phyloP scores from a whole-genome alignment of 2,113 vertebrate genomes.

The Lamprotornis superbus region DNA sequence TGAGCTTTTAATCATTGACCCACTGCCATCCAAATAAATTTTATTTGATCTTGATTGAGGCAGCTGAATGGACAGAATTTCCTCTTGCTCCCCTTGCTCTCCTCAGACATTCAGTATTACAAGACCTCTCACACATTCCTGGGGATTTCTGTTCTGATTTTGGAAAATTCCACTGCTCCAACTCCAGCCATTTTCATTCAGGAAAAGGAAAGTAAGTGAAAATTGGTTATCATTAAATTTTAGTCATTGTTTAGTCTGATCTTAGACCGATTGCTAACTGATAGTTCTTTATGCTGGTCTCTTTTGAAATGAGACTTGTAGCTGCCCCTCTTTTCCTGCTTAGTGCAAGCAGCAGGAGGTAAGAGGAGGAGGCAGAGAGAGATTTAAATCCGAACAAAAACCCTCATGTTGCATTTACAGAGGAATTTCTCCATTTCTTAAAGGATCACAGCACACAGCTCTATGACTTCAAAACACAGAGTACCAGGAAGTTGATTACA shows the following conservation, averaged over 20 bases:
- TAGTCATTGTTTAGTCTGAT: not conserved
- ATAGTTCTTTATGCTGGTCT: not conserved
- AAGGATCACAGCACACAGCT: not conserved
- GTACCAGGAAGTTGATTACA: not conserved
- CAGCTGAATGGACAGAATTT: not conserved
- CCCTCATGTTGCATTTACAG: not conserved
- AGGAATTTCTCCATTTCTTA: not conserved
- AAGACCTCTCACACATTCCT: not conserved
- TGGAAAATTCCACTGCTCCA: not conserved
- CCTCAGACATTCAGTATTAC: not conserved
- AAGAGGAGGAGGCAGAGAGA: not conserved
- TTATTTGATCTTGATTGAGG: not conserved
- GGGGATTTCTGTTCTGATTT: not conserved
- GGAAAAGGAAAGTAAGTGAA: not conserved
- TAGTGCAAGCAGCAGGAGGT: not conserved
- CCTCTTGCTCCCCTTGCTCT: not conserved
- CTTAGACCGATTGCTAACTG: not conserved
- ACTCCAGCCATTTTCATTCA: not conserved
- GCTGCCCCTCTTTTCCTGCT: not conserved
- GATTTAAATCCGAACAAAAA: not conserved
- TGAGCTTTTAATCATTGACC: not conserved
- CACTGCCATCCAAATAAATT: not conserved
- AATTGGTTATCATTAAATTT: not conserved
- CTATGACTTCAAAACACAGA: not conserved
- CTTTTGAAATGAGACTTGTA: not conserved